Evolutionary conservation across 2,113 vertebrate species (phyloP).

Genomic region (Misgurnus mizolepis): DNA sequence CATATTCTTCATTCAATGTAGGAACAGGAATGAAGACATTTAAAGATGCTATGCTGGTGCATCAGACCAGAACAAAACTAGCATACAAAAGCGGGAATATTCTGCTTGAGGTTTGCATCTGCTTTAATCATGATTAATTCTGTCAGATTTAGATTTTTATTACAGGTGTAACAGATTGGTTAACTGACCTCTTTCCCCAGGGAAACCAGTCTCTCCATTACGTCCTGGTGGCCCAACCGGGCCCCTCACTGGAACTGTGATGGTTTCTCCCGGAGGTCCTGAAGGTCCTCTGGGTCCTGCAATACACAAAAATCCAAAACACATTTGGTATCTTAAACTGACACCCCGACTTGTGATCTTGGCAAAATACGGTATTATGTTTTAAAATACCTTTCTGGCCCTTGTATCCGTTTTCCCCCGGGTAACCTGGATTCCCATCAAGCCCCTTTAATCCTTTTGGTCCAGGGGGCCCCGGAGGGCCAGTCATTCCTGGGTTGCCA

Average conservation of each 20-base stretch:
- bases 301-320: constrained; percentile 12
- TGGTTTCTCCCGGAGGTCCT: constrained; percentile 56
- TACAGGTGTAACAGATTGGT: not conserved
- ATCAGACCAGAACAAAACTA: too few relatives aligned
- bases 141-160: too few relatives aligned
- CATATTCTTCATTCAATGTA: too few relatives aligned
- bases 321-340: not conserved
- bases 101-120: too few relatives aligned
- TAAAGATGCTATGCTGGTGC: too few relatives aligned
- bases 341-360: not conserved
- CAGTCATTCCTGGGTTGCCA: constrained; percentile 61
- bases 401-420: constrained; percentile 63
- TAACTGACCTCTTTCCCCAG: constrained; percentile 67
- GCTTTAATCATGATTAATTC: too few relatives aligned
- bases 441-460: constrained; percentile 61
- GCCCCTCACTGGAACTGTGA: constrained; percentile 57
- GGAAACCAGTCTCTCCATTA: constrained; percentile 50
- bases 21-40: too few relatives aligned
- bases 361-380: too few relatives aligned
- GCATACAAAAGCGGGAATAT: too few relatives aligned
- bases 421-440: constrained; percentile 58
- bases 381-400: constrained; percentile 72
- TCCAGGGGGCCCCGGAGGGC: constrained; percentile 60
- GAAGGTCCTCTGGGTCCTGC: constrained; percentile 60
- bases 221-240: constrained; percentile 50